Evolutionary conservation across 2,797 vertebrate genomes (phyloP).

Genomic region (Acanthiza pusilla): DNA sequence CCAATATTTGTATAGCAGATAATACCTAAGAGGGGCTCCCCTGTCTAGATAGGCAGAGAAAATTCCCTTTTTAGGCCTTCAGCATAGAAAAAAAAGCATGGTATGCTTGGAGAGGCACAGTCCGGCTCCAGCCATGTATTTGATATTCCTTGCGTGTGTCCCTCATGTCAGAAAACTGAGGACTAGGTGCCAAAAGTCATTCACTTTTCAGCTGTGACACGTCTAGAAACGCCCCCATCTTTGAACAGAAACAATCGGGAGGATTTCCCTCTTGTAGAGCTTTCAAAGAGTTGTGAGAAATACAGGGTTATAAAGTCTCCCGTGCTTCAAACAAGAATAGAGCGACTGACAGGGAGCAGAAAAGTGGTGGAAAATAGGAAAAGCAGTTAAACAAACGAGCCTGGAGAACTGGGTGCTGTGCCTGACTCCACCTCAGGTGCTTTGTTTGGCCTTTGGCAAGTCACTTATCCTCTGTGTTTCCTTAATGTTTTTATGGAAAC

Average conservation of each 20-base stretch:
- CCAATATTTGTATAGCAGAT: slow-evolving; percentile 31
- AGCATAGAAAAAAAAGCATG: background rate
- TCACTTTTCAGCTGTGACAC: slow-evolving; percentile 50
- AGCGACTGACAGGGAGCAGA: slow-evolving; percentile 15
- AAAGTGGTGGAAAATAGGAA: slow-evolving; percentile 30
- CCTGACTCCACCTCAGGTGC: background rate
- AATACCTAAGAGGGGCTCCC: slow-evolving; percentile 23
- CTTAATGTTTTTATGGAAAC: background rate
- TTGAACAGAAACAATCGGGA: slow-evolving; percentile 35
- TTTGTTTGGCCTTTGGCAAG: slow-evolving; percentile 1
- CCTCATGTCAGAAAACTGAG: slow-evolving; percentile 38
- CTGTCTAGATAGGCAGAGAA: background rate
- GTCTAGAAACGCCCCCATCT: slow-evolving; percentile 39
- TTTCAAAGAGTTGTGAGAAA: slow-evolving; percentile 27
- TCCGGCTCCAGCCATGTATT: background rate
- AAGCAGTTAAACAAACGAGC: background rate
- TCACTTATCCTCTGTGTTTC: background rate
- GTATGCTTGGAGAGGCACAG: background rate
- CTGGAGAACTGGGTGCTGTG: background rate
- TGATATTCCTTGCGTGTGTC: slow-evolving; percentile 38
- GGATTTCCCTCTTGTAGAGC: background rate
- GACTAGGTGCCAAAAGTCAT: slow-evolving; percentile 42
- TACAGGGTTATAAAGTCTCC: slow-evolving; percentile 21
- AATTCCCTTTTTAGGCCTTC: background rate
- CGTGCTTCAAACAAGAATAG: background rate